These are phyloP conservation scores for Hymenochirus boettgeri DNA, from an alignment of 2,113 vertebrate genomes.

Conservation along the genomic window DNA sequence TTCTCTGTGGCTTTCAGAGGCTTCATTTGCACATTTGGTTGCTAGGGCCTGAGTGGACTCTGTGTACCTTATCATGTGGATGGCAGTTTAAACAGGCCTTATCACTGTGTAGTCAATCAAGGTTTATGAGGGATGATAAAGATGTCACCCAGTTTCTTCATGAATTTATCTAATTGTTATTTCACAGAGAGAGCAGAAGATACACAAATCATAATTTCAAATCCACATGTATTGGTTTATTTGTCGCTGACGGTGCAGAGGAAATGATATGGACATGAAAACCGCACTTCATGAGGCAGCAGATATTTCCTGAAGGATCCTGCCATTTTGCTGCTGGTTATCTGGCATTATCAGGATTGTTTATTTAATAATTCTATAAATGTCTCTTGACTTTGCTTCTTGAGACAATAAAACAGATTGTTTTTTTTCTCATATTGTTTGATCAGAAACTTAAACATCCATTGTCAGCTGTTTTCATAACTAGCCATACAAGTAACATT, in stretches of 20 bases:
- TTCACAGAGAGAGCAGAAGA: conserved; percentile 48
- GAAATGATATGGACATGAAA: too few species aligned
- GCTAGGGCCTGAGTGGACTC: conserved; percentile 53
- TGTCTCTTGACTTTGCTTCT: conserved; percentile 54
- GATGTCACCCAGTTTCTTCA: conserved; percentile 71
- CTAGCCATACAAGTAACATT: too few species aligned
- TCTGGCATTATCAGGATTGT: conserved; percentile 67
- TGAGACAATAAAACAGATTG: conserved; percentile 60
- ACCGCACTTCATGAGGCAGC: too few species aligned
- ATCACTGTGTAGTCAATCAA: conserved; percentile 95
- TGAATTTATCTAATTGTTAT: conserved; percentile 59
- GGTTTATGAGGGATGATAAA: conserved; percentile 98
- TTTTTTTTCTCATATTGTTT: conserved; percentile 45
- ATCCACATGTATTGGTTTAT: not conserved
- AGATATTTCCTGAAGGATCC: conserved; percentile 51
- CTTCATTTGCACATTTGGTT: conserved; percentile 45
- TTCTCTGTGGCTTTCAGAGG: conserved; percentile 41
- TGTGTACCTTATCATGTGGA: conserved; percentile 79
- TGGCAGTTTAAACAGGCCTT: conserved; percentile 96
- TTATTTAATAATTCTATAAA: conserved; percentile 85
- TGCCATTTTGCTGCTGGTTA: not conserved
- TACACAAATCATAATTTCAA: too few species aligned
- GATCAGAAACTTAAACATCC: conserved; percentile 2
- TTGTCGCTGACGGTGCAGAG: not conserved
- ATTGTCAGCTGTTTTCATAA: not conserved